A percentile compares a stretch with the other conserved stretches of the same genome.
Evolutionary conservation across 2,888 invertebrate species (phyloP).

Genomic region (Dorcus hopei): DNA sequence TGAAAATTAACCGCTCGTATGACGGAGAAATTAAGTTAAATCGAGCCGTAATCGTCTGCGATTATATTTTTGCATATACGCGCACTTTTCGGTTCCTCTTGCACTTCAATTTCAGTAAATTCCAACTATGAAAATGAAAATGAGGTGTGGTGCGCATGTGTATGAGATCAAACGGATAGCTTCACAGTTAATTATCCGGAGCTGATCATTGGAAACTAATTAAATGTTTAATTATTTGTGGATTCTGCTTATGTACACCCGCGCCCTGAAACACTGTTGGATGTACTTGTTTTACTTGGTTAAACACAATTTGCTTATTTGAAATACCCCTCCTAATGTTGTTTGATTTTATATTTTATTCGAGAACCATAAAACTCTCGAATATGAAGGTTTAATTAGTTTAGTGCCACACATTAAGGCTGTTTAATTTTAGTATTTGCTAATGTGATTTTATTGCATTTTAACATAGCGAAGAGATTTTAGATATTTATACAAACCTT

Average conservation of each 20-base stretch:
- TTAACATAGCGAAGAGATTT: not conserved
- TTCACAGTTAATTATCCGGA: conserved; percentile 2
- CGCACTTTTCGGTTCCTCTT: not conserved
- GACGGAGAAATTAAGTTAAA: conserved; percentile 4
- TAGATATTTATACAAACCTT: not conserved
- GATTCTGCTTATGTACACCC: not conserved
- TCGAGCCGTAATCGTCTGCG: conserved; percentile 4
- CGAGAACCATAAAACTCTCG: too few relatives aligned
- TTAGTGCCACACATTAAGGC: too few relatives aligned
- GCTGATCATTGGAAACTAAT: conserved; percentile 3
- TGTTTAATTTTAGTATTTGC: too few relatives aligned
- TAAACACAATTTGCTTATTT: too few relatives aligned
- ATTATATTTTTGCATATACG: not conserved
- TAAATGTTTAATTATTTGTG: conserved; percentile 6
- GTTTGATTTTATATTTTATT: too few relatives aligned
- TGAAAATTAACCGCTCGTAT: not conserved
- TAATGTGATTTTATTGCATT: not conserved
- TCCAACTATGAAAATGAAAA: too few relatives aligned
- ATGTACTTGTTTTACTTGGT: too few relatives aligned
- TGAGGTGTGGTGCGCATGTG: too few relatives aligned
- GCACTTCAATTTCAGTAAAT: too few relatives aligned
- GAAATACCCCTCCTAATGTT: too few relatives aligned
- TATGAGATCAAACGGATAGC: conserved; percentile 8
- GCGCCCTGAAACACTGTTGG: too few relatives aligned
- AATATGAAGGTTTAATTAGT: too few relatives aligned